Evolutionary conservation across 2,797 vertebrate species (phyloP).

Genomic region (Notoglanidium macrostoma): DNA sequence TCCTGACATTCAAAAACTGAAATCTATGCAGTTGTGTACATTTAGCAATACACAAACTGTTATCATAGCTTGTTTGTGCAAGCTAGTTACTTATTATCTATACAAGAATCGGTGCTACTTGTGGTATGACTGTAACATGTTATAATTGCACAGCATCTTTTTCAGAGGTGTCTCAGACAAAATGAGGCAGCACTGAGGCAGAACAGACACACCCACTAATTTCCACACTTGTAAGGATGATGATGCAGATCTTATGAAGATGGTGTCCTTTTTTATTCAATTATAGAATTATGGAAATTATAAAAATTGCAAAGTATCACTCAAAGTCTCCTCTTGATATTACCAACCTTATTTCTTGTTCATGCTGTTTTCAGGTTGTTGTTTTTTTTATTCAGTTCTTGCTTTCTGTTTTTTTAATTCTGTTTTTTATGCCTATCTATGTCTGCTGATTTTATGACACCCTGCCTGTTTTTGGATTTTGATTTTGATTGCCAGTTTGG

Average conservation of each 20-base stretch:
- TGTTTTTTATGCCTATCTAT: neutral
- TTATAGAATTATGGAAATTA: neutral
- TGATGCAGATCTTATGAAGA: neutral
- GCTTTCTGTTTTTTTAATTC: too few relatives aligned
- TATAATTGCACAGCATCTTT: neutral
- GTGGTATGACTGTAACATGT: neutral
- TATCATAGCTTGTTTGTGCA: neutral
- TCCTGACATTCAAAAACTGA: neutral
- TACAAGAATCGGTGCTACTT: neutral
- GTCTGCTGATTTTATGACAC: neutral
- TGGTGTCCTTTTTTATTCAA: neutral
- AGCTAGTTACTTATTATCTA: neutral
- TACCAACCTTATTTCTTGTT: neutral
- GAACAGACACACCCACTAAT: neutral
- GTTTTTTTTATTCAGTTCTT: neutral
- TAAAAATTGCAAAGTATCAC: neutral
- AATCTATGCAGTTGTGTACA: neutral
- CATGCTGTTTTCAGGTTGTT: neutral
- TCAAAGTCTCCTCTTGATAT: neutral
- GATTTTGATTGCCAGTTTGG: neutral
- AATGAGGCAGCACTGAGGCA: neutral
- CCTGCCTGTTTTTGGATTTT: neutral
- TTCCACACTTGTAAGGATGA: neutral
- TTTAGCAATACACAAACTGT: neutral
- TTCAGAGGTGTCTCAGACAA: neutral